phyloP scores from a whole-genome alignment of 2,797 vertebrate species.

The Anisognathus igniventris region DNA sequence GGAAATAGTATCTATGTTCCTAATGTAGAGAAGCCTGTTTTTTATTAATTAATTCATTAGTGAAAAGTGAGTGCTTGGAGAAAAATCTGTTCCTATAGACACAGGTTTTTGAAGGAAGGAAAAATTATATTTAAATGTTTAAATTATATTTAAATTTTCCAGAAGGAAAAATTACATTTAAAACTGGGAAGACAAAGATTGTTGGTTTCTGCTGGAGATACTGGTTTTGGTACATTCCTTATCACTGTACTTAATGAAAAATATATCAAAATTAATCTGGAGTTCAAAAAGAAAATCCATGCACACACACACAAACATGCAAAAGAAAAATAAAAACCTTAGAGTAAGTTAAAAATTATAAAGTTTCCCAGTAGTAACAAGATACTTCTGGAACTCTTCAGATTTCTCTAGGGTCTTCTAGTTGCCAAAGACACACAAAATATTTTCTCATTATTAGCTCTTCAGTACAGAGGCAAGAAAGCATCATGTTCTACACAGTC shows the following conservation, averaged over 20 bases:
- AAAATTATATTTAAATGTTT: neutral
- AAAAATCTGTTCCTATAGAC: neutral
- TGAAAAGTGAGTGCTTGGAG: neutral
- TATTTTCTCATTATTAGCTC: conserved; percentile 77
- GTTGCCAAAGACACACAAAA: conserved; percentile 68
- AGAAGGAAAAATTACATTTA: neutral
- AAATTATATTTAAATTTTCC: too few species aligned
- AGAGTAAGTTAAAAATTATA: conserved; percentile 57
- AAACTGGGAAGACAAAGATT: neutral
- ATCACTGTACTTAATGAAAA: neutral
- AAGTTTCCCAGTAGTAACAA: conserved; percentile 64
- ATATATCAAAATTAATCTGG: neutral
- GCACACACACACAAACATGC: neutral
- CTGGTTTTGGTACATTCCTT: neutral
- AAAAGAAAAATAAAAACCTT: conserved; percentile 37
- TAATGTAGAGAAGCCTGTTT: neutral
- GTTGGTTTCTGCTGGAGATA: neutral
- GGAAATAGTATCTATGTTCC: neutral
- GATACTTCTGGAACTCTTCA: conserved; percentile 56
- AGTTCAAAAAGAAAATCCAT: conserved; percentile 28
- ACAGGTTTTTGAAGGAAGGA: neutral
- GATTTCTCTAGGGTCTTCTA: conserved; percentile 68
- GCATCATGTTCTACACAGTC: conserved; percentile 45
- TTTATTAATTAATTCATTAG: neutral
- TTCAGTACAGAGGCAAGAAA: conserved; percentile 54